Percentiles rank a stretch among this genome's conserved stretches.
Evolutionary conservation across 2,797 vertebrate genomes (phyloP).

Genomic region (Pelodytes ibericus): DNA sequence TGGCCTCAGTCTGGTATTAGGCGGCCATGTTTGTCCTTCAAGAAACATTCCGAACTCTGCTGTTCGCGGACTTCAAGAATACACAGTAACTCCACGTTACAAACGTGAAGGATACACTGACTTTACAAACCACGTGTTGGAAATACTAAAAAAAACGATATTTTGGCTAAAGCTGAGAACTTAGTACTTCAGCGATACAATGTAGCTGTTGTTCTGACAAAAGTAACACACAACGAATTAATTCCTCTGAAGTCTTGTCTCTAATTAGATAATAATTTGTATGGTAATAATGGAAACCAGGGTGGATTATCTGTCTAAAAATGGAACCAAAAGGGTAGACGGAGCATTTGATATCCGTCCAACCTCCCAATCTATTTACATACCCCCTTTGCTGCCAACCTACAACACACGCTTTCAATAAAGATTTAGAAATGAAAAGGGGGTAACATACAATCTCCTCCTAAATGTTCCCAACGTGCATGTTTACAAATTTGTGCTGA

Average conservation of each 20-base stretch:
- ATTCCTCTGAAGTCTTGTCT: conserved; percentile 62
- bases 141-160: too few relatives aligned
- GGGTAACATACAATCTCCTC: conserved; percentile 62
- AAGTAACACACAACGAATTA: conserved; percentile 57
- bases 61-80: too few relatives aligned
- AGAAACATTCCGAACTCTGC: too few relatives aligned
- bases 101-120: too few relatives aligned
- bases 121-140: too few relatives aligned
- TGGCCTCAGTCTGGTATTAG: too few relatives aligned
- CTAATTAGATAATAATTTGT: conserved; percentile 74
- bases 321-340: conserved; percentile 66
- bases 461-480: conserved; percentile 65
- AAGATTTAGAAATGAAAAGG: conserved; percentile 63
- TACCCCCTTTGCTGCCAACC: conserved; percentile 56
- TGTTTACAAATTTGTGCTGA: conserved; percentile 78
- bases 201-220: conserved; percentile 40
- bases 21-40: too few relatives aligned
- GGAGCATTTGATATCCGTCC: conserved; percentile 65
- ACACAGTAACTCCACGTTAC: too few relatives aligned
- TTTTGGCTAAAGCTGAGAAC: background rate
- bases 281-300: conserved; percentile 71
- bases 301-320: conserved; percentile 61
- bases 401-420: conserved; percentile 74
- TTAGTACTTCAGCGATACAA: background rate
- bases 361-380: conserved; percentile 61